Conservation (phyloP, 2,113 vertebrate genomes). For the Ellobius talpinus region DNA sequence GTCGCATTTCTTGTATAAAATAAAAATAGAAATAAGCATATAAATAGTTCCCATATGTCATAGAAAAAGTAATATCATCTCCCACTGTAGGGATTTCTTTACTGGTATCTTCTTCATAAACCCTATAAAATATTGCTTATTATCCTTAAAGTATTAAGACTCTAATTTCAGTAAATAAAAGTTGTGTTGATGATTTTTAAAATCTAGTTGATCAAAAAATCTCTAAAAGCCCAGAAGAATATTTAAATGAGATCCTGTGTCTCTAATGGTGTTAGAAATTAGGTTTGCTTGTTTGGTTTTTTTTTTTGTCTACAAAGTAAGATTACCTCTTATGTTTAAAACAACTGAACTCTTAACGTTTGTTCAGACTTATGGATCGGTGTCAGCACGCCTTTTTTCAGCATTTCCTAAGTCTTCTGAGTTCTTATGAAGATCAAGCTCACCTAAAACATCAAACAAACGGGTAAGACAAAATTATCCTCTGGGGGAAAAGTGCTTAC, state of each 20-base stretch:
- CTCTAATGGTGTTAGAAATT: slow-evolving; percentile 27
- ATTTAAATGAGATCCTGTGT: neutral
- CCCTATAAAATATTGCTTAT: neutral
- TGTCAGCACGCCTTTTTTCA: slow-evolving; percentile 81
- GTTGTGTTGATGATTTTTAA: slow-evolving; percentile 21
- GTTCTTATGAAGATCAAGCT: slow-evolving; percentile 83
- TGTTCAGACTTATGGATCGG: slow-evolving; percentile 82
- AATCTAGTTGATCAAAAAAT: neutral
- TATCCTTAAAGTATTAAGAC: slow-evolving; percentile 14
- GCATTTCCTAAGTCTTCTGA: slow-evolving; percentile 84
- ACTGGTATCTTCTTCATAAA: neutral
- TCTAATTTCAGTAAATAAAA: neutral
- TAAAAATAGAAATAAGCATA: neutral
- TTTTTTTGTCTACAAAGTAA: slow-evolving; percentile 28
- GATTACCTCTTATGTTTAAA: slow-evolving; percentile 85
- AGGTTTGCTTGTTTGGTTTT: neutral
- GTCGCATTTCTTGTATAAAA: neutral
- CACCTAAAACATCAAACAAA: slow-evolving; percentile 83
- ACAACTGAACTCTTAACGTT: slow-evolving; percentile 79
- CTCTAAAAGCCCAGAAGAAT: neutral
- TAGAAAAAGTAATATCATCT: neutral
- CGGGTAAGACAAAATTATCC: slow-evolving; percentile 38
- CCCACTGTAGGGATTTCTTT: neutral
- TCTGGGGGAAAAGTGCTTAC: neutral
- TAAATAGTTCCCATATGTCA: neutral